Conservation (phyloP, 2,113 vertebrate genomes). For the Psilopsiagon aymara region DNA sequence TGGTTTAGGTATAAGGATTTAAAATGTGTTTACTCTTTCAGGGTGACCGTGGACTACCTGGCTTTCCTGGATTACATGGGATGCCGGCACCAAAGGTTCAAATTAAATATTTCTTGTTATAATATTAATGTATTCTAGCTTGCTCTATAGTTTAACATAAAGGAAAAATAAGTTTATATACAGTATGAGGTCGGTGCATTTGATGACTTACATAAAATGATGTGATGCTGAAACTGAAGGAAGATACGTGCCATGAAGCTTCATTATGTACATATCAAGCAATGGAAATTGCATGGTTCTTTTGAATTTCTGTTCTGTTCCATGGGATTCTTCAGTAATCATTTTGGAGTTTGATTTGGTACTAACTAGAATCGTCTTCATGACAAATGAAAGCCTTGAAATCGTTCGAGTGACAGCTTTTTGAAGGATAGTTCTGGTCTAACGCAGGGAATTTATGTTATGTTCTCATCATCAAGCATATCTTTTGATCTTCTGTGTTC, state of each 20-base stretch:
- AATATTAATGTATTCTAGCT: not conserved
- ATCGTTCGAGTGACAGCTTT: not conserved
- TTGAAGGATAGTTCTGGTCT: not conserved
- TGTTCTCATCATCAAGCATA: accelerated
- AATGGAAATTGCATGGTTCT: not conserved
- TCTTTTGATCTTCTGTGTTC: not conserved
- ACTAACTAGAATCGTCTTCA: not conserved
- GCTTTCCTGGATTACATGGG: slow-evolving; percentile 87
- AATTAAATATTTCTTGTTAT: not conserved
- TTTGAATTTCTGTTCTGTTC: not conserved
- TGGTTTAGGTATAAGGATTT: not conserved
- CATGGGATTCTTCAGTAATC: not conserved
- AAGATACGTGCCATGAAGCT: not conserved
- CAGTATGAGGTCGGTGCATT: not conserved
- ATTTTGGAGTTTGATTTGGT: not conserved
- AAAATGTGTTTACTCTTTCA: slow-evolving; percentile 57
- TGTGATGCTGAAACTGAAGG: not conserved
- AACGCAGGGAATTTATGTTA: not conserved
- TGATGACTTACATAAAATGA: not conserved
- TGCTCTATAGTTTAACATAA: not conserved
- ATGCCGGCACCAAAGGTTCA: slow-evolving; percentile 88
- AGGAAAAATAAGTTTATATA: not conserved
- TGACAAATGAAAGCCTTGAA: not conserved
- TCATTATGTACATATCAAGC: not conserved
- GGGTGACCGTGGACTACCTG: slow-evolving; percentile 89